Evolutionary conservation across 2,888 invertebrate genomes (phyloP), one percentile per base, ranked within the genome.

Genomic region (Callinectes sapidus): DNA sequence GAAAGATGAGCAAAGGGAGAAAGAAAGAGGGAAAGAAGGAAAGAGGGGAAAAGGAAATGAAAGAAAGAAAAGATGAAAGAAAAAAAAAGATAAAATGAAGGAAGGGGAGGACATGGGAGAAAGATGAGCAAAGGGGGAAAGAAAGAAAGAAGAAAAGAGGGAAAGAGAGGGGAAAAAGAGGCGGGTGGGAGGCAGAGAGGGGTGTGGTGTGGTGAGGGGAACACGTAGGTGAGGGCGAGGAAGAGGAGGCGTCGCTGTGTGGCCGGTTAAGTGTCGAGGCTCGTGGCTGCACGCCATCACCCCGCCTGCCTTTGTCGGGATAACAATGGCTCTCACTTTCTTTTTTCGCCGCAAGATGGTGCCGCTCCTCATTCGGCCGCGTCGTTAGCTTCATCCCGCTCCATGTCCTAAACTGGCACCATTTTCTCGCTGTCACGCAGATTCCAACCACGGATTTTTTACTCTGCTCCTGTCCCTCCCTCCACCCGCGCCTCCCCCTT

Each of bases 321-420:
- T 89, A 91, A 91, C 91, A 91, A 91, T 91, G 91, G 91, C 77
- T 91, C 91, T 91, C 91, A 88, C 88, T 91, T 91, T 91, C 91
- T 91, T 87, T 87, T 48, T 87, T 66, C 90, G 39, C 91, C 35
- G 91, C 88, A 77, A 88, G 91, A 88, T 88, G 91, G 88, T 77
- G 87, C 77, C 35, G 88, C 87, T 66, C 77, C 91, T 91, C 91
- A 91, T 91, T 91, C 91, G 42, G n/a, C 23, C 32, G 32, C 32
- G 88, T 91, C 91, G 91, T 91, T 91, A 91, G 91, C 91, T 91
- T 91, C 91, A 81, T 32, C 88, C 71, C 32, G 88, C 91, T 87
- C 91, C 32, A 48, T 91, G 91, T 91, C 91, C 91, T 87, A 81
- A 90, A 55, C 91, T 35, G 54, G 54, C 91, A 88, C 87, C 88